A percentile compares a stretch with the other conserved stretches of the same genome.
Conservation (phyloP, 2,113 vertebrate species). For the Peromyscus polionotus region DNA sequence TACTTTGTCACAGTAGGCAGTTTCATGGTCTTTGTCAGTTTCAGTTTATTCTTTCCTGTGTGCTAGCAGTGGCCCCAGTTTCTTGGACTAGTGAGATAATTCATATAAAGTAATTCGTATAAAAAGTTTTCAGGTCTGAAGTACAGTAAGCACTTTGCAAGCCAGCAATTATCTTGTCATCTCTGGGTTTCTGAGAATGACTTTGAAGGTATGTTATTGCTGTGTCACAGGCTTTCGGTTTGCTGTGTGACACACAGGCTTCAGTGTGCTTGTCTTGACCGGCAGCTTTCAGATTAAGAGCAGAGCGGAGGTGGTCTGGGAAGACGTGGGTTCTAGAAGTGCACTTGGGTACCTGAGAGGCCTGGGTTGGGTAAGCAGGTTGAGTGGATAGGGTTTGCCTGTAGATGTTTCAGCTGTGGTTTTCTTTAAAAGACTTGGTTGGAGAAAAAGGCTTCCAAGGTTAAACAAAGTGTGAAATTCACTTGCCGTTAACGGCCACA, state of each 20-base stretch:
- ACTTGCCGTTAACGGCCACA: not conserved
- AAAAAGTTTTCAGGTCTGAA: not conserved
- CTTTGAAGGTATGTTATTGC: not conserved
- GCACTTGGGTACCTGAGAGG: rapidly evolving
- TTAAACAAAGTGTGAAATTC: constrained; percentile 6
- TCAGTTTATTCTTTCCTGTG: not conserved
- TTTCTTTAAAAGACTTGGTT: not conserved
- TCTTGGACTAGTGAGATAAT: not conserved
- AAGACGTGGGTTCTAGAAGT: not conserved
- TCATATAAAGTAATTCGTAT: not conserved
- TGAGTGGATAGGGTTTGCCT: not conserved
- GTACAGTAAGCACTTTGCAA: not conserved
- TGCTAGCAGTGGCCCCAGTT: no score
- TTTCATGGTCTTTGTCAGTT: not conserved
- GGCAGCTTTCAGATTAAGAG: not conserved
- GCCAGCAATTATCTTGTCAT: not conserved
- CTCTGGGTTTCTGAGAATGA: not conserved
- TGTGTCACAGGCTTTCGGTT: not conserved
- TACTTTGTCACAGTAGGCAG: not conserved
- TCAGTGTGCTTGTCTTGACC: not conserved
- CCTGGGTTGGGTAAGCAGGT: not conserved
- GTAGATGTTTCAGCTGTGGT: not conserved
- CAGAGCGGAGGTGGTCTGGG: not conserved
- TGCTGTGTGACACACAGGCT: not conserved
- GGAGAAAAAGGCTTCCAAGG: not conserved